Evolutionary conservation across 2,888 invertebrate genomes (phyloP), one percentile per base, ranked within the genome.

Genomic region (Eledone cirrhosa): DNA sequence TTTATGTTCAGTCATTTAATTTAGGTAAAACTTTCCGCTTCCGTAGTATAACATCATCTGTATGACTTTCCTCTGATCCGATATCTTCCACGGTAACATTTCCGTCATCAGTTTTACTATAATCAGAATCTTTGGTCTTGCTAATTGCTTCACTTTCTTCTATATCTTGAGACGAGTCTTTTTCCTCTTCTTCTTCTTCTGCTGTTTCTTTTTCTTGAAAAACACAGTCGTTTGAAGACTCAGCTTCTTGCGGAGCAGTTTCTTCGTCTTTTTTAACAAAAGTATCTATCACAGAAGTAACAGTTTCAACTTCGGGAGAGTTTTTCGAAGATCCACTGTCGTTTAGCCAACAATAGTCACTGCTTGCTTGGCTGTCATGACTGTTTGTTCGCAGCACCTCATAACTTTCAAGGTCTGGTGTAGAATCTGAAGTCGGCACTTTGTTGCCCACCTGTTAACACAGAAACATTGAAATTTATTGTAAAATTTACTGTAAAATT

Each of bases 351-450:
- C 47, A 76, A 48, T 76, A 76, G 19, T 80, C 81, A 24, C 79
- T 78, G 33, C 78, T 80, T 14, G 77, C 77, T 75, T 82, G 82
- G 41, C 81, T 80, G 53, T 81, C 81, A 48, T 80, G 81, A 74
- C 82, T 82, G 22, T 72, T 72, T 72, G 69, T 72, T 77, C 80
- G 82, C 27, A 86, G 81, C 11, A 86, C 83, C 74, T 87, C 87
- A 78, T 84, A 86, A 77, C 84, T 85, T 41, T 86, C 86, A 16
- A 85, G 84, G 76, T 84, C 86, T 29, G 84, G 85, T 79, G 83
- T 86, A 11, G 86, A 84, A 53, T 84, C 85, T 27, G 80, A 78
- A 11, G 84, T 83, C 19, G 69, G 47, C 19, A 78, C 83, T 48
- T 78, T 80, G 19, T 78, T 76, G 29, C 63, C 78, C 78, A 78